Evolutionary conservation across 2,888 invertebrate genomes (phyloP), one percentile per base, ranked within the genome.

Genomic region (Tachina lurida): DNA sequence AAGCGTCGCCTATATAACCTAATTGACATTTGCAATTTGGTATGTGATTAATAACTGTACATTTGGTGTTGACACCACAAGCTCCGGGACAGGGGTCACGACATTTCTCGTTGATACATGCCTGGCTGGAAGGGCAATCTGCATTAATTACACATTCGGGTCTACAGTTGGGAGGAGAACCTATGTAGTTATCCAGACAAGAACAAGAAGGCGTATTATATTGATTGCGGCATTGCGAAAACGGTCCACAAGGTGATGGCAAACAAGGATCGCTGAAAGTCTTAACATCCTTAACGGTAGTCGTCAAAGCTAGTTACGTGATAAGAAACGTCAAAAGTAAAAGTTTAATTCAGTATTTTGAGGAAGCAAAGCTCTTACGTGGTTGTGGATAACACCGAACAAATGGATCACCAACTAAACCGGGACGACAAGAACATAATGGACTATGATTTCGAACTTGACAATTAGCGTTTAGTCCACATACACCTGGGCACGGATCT

Each of bases 51-150:
- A 95, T 94, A 9, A 96, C 95, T 56, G 91, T 91, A 89, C 96
- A 95, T 88, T 94, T 93, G 78, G 96, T 94, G 89, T 94, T 94
- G 82, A 95, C 89, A 63, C 96, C 96, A 89, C 96, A 97, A 9
- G 96, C 96, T 13, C 96, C 96, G 10, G 96, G 96, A 89, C 97
- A 97, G n/a, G 97, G 97, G 91, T 97, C 96, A 87, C 93, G 93
- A 91, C 97, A 97, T 91, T 94, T 96, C 89, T 96, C 95, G 88
- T 95, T 95, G 63, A 97, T 95, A 89, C 97, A 97, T 56, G 97
- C 96, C 88, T 94, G 93, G 90, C 95, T 95, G 89, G 95, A 95
- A 10, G 95, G 92, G 91, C 97, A 97, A 89, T 97, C 97, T 0
- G 96, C 94, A 90, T 96, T 96, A 43, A 96, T 94, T 13, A 94